Conservation (phyloP, 2,888 invertebrate species). For the Panopea generosa region DNA sequence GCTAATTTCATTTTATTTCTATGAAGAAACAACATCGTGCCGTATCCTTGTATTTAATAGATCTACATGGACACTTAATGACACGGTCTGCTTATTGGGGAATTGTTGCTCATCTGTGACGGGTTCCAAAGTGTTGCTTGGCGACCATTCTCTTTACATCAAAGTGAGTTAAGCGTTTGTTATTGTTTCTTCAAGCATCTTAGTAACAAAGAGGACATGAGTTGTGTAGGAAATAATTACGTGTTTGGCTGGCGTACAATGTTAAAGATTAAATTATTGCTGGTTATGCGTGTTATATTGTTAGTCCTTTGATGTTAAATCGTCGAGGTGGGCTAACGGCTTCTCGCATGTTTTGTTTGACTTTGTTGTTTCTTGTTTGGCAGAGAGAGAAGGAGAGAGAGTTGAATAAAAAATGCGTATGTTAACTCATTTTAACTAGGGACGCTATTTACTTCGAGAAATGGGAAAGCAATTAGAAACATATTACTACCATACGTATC, state of each 20-base stretch:
- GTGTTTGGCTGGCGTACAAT: constrained; percentile 35
- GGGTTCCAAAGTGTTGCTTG: constrained; percentile 42
- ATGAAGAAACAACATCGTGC: too few species aligned
- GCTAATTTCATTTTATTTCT: too few species aligned
- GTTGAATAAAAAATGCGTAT: too few species aligned
- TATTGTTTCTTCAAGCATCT: constrained; percentile 41
- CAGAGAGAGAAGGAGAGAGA: too few species aligned
- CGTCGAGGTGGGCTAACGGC: constrained; percentile 33
- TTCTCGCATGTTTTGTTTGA: constrained; percentile 33
- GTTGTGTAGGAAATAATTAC: constrained; percentile 32
- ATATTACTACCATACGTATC: too few species aligned
- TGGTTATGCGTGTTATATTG: constrained; percentile 41
- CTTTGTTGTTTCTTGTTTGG: constrained; percentile 17
- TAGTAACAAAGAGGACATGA: constrained; percentile 34
- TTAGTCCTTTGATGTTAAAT: constrained; percentile 36
- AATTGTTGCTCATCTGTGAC: constrained; percentile 53
- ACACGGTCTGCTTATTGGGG: constrained; percentile 45
- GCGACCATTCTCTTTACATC: constrained; percentile 41
- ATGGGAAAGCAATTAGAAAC: too few species aligned
- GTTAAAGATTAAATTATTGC: constrained; percentile 35
- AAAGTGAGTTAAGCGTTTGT: constrained; percentile 38
- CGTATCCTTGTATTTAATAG: constrained; percentile 8
- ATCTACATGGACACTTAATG: constrained; percentile 45
- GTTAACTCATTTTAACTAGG: too few species aligned
- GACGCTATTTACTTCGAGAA: too few species aligned